Evolutionary conservation across 2,113 vertebrate species (phyloP), one percentile per base, ranked within the genome.

Genomic region (Diphyllodes magnificus): DNA sequence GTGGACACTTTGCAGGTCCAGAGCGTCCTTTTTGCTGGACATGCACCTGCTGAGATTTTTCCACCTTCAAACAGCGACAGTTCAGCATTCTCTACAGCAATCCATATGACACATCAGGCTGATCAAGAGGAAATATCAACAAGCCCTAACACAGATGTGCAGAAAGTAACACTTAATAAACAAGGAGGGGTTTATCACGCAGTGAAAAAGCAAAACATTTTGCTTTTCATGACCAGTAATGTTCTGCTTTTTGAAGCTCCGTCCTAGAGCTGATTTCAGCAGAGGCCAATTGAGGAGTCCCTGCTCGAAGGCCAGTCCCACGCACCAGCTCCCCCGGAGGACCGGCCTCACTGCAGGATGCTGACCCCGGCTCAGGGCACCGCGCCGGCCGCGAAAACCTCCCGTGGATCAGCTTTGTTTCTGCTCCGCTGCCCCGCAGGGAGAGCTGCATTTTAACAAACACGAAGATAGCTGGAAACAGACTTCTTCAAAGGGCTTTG

Each of bases 361-460:
- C 64, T 17, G 47, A 25, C 60, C 56, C 70, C 16, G 3, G 51
- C 79, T 54, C 65, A 0, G 50, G 82, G 78, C 61, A 22, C 49
- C 5, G 14, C 2, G 6, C 54, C 1, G 18, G 23, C 72, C 57
- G 1, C 4, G 21, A 42, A n/a, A 59, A 8, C 69, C 39, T 18
- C 71, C 75, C 30, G 68, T 2, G 7, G 49, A 50, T 44, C 77
- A 4, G 39, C 91, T 92, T 69, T 84, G 80, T 93, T 95, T 51
- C 91, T 30, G 23, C 64, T 51, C 73, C 3, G 15, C 10, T 1
- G 78, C 20, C 90, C 88, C 24, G 10, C 78, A 11, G 91, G 56
- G 89, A 95, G 80, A 94, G 56, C 83, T 63, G 93, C 82, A 10
- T 78, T 94, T 82, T 81, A 91, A 95, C 76, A 97, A 97, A 96